These are phyloP conservation scores for Trichopria drosophilae DNA, from an alignment of 2,888 invertebrate species.

Conservation along the genomic window DNA sequence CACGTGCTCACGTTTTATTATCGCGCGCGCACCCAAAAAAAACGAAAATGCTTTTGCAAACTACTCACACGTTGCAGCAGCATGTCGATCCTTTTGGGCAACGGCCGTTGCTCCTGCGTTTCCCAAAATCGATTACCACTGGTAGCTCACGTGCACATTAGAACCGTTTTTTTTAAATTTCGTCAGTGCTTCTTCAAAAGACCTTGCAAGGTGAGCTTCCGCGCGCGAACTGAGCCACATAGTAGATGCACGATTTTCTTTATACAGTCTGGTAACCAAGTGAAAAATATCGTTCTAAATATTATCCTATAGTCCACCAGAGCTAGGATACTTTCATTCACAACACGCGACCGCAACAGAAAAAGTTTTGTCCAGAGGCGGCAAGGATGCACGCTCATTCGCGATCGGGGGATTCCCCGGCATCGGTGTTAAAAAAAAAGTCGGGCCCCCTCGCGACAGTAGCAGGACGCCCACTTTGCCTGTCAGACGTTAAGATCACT, in stretches of 20 bases:
- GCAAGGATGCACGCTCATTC: slow-evolving; percentile 24
- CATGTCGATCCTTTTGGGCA: too few species aligned
- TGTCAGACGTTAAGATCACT: too few species aligned
- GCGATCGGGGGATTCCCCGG: background rate
- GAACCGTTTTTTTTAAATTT: slow-evolving; percentile 21
- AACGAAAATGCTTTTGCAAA: too few species aligned
- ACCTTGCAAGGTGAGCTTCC: slow-evolving; percentile 49
- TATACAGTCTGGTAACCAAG: slow-evolving; percentile 59
- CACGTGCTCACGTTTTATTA: too few species aligned
- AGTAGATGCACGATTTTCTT: slow-evolving; percentile 58
- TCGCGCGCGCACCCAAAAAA: too few species aligned
- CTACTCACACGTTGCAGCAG: too few species aligned
- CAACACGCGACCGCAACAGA: slow-evolving; percentile 54
- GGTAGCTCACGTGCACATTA: too few species aligned
- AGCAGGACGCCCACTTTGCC: slow-evolving; percentile 35
- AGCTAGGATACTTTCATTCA: slow-evolving; percentile 57
- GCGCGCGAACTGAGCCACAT: slow-evolving; percentile 57
- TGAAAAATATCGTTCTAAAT: slow-evolving; percentile 60
- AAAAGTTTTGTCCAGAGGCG: slow-evolving; percentile 50
- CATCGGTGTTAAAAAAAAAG: slow-evolving; percentile 23
- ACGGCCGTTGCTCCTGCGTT: too few species aligned
- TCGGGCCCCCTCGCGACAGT: slow-evolving; percentile 16
- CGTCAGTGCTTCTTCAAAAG: slow-evolving; percentile 33
- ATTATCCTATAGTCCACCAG: slow-evolving; percentile 52
- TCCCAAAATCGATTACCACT: too few species aligned